These are phyloP conservation scores for Lasioglossum marginatum DNA, from an alignment of 2,888 invertebrate species.

Conservation along the genomic window DNA sequence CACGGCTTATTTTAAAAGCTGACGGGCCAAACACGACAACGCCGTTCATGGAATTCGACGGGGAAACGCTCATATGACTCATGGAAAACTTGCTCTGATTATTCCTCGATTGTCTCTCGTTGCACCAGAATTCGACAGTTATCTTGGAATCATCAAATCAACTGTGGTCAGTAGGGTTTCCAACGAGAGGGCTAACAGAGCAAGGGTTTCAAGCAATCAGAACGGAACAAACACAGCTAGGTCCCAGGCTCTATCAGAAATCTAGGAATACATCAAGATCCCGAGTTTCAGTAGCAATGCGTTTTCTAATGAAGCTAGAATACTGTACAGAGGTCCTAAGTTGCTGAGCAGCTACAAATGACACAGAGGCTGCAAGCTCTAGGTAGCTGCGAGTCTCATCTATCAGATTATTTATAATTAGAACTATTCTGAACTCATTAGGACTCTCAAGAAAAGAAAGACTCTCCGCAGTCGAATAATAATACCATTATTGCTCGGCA, in stretches of 20 bases:
- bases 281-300: not conserved
- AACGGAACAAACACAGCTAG: not conserved
- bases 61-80: not conserved
- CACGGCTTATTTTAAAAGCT: constrained; percentile 49
- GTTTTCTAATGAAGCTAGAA: too few relatives aligned
- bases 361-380: too few relatives aligned
- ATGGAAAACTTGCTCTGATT: not conserved
- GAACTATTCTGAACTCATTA: too few relatives aligned
- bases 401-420: too few relatives aligned
- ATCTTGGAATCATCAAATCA: too few relatives aligned
- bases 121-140: not conserved
- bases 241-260: not conserved
- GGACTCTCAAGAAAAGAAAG: too few relatives aligned
- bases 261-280: not conserved
- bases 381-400: too few relatives aligned
- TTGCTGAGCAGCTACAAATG: not conserved
- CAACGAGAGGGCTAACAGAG: not conserved
- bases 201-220: not conserved
- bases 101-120: not conserved
- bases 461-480: not conserved
- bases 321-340: not conserved
- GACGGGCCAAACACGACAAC: constrained; percentile 21
- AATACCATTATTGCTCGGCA: not conserved
- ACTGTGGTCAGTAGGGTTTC: not conserved
- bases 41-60: not conserved